Evolutionary conservation across 2,888 invertebrate genomes (phyloP), one percentile per base, ranked within the genome.

Genomic region (Marronus borbonicus): DNA sequence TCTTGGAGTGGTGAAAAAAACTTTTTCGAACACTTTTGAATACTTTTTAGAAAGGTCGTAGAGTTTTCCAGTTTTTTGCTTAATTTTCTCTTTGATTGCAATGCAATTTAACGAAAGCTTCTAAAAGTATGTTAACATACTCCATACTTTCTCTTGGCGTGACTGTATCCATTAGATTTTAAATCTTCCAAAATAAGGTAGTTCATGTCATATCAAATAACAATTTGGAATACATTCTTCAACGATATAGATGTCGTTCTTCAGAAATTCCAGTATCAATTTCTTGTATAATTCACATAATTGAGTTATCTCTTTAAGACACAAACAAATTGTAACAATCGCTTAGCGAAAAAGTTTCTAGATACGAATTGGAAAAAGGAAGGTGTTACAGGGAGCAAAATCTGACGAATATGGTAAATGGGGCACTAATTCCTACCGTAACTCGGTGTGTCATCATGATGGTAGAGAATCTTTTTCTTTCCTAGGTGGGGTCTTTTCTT

Each of bases 251-350:
- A 84, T 86, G 81, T 12, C 82, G 81, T 75, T 83, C 10, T 84
- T 80, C 20, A 86, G 83, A 12, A 92, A 81, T n/a, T 85, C 80
- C 0, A 90, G 90, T 69, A 90, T 81, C 20, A 91, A 84, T 77
- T 88, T 82, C 36, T 85, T 84, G 50, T 52, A 79, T 14, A 79
- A 66, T 0, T 82, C 81, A 1, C 88, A 87, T 83, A 92, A 17
- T 17, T 17, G 17, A 17, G 17, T 17, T 17, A 17, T 17, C 17
- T 17, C 17, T 17, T 17, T 0, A 17, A 17, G 17, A 17, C 17
- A 17, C 17, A 17, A 17, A 17, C 0, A 17, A 17, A 17, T 76
- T 10, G 24, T 75, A 31, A 36, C 65, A 62, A 2, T 75, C 49
- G 44, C 62, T 20, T 5, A 31, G 20, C 1, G 49, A 50, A 28